These are phyloP conservation scores for Sipunculus nudus DNA, from an alignment of 2,888 invertebrate genomes.

Conservation along the genomic window DNA sequence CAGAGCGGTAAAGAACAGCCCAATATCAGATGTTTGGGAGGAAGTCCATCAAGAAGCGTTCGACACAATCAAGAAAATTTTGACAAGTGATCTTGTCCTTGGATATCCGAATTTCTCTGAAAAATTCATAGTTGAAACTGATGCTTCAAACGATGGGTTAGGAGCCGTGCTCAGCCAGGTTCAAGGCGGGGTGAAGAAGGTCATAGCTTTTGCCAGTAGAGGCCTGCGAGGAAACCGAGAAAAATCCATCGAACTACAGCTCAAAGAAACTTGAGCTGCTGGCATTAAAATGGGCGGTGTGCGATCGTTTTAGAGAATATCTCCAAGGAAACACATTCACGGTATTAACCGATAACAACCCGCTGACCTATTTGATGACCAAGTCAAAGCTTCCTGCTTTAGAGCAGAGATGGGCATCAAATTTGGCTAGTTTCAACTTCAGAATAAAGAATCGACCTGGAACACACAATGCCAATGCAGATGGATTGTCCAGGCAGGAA, in stretches of 20 bases:
- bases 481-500: too few species aligned
- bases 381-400: neutral
- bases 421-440: conserved; percentile 2
- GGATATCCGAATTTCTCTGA: too few species aligned
- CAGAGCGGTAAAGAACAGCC: neutral
- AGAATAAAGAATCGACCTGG: conserved; percentile 1
- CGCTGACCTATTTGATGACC: neutral
- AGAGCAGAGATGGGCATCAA: neutral
- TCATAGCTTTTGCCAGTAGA: neutral
- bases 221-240: neutral
- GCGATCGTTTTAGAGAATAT: neutral
- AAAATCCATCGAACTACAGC: neutral
- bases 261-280: neutral
- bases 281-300: neutral
- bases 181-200: neutral
- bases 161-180: too few species aligned
- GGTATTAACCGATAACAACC: conserved; percentile 1
- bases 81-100: too few species aligned
- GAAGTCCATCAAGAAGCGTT: too few species aligned
- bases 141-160: too few species aligned
- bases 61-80: too few species aligned
- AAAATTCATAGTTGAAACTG: too few species aligned
- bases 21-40: neutral
- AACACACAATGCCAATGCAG: neutral
- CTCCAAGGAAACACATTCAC: neutral